Conservation (phyloP, 2,797 vertebrate species). For the Pipistrellus nathusii region DNA sequence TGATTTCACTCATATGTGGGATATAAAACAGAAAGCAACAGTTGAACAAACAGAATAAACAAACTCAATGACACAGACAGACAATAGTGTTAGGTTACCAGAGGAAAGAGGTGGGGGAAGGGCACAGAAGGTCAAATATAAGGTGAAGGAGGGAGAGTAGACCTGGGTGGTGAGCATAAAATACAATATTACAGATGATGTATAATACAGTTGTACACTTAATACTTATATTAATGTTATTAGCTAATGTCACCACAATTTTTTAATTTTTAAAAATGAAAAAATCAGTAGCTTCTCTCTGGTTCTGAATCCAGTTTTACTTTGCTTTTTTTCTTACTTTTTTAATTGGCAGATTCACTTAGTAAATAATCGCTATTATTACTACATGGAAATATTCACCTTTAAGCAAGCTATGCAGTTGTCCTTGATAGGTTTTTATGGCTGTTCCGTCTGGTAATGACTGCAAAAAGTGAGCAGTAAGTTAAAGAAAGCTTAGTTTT, state of each 20-base stretch:
- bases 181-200: neutral
- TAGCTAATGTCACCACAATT: neutral
- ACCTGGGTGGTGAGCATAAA: neutral
- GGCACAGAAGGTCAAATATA: neutral
- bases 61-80: neutral
- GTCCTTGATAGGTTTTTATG: neutral
- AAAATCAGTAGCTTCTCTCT: neutral
- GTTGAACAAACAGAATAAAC: neutral
- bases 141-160: neutral
- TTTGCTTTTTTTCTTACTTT: too few species aligned
- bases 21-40: neutral
- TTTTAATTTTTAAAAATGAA: neutral
- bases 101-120: neutral
- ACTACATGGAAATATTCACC: too few species aligned
- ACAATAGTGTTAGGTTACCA: neutral
- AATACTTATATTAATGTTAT: neutral
- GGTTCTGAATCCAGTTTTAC: too few species aligned
- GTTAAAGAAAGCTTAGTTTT: constrained; percentile 26
- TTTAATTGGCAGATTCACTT: too few species aligned
- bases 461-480: neutral
- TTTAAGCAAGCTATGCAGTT: too few species aligned
- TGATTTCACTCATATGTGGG: neutral
- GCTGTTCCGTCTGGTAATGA: neutral
- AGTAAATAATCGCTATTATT: too few species aligned
- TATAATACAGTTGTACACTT: neutral